These are phyloP conservation scores for Leptopilina syphax DNA, from an alignment of 2,888 invertebrate species.

Conservation along the genomic window DNA sequence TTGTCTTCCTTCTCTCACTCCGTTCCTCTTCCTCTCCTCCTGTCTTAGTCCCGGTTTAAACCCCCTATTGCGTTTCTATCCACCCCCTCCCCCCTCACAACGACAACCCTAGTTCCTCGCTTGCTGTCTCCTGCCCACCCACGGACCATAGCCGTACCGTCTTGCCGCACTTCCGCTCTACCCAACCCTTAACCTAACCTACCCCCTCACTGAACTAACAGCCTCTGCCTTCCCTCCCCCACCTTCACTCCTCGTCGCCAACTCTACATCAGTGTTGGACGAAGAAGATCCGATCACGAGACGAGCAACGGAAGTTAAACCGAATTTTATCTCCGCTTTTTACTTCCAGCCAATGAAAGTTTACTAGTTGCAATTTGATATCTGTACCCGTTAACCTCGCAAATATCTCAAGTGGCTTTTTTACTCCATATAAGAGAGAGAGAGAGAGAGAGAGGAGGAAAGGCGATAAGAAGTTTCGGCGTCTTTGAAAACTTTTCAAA, in stretches of 20 bases:
- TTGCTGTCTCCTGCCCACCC: conserved; percentile 17
- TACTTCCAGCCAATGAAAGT: conserved; percentile 39
- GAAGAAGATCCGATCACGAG: conserved; percentile 38
- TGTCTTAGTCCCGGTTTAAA: conserved; percentile 52
- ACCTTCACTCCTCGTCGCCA: background rate
- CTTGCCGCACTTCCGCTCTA: conserved; percentile 38
- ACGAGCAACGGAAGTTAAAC: conserved; percentile 37
- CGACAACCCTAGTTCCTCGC: conserved; percentile 29
- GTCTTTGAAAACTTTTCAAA: conserved; percentile 11
- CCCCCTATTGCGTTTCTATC: conserved; percentile 56
- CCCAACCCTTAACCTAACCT: conserved; percentile 27
- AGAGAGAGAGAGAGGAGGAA: background rate
- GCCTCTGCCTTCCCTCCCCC: background rate
- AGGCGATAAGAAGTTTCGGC: conserved; percentile 19
- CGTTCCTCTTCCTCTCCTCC: conserved; percentile 43
- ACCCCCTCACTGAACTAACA: background rate
- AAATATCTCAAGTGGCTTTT: conserved; percentile 39
- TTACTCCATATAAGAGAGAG: background rate
- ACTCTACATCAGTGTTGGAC: conserved; percentile 29
- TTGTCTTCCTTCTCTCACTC: conserved; percentile 51
- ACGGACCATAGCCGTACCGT: conserved; percentile 16
- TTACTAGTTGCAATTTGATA: conserved; percentile 41
- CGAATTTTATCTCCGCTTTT: conserved; percentile 39
- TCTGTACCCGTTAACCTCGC: conserved; percentile 35
- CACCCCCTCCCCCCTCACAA: conserved; percentile 52